phyloP scores from a whole-genome alignment of 2,888 invertebrate species.

The Pemphredon lugubris region DNA sequence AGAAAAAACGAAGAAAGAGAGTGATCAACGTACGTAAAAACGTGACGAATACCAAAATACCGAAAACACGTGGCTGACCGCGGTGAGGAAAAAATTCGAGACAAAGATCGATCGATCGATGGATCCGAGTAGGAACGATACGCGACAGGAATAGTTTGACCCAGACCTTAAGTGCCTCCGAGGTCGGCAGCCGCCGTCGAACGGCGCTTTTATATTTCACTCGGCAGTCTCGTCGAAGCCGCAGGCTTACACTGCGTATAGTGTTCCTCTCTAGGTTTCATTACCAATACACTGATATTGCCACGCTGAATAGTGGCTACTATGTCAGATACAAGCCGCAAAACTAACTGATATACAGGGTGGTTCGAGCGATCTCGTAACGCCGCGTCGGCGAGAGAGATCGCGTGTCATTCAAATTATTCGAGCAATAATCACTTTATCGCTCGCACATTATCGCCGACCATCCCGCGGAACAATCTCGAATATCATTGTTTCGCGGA shows the following conservation, averaged over 20 bases:
- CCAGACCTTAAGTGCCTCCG: constrained; percentile 71
- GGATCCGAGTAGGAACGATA: constrained; percentile 54
- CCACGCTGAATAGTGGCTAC: constrained; percentile 23
- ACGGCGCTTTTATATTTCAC: constrained; percentile 63
- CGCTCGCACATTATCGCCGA: too few relatives aligned
- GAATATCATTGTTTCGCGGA: too few relatives aligned
- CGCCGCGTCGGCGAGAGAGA: not conserved
- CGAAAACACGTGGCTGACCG: too few relatives aligned
- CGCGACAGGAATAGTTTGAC: constrained; percentile 71
- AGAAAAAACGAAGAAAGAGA: too few relatives aligned
- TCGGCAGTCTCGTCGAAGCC: constrained; percentile 51
- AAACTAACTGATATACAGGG: not conserved
- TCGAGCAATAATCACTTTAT: too few relatives aligned
- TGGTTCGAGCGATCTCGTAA: not conserved
- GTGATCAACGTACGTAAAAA: too few relatives aligned
- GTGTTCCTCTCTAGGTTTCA: constrained; percentile 39
- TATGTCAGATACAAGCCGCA: constrained; percentile 38
- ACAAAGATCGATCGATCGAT: constrained; percentile 59
- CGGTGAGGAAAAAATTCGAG: constrained; percentile 36
- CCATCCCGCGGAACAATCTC: too few relatives aligned
- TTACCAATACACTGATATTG: constrained; percentile 24
- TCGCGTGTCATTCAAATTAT: too few relatives aligned
- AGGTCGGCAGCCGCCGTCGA: constrained; percentile 66
- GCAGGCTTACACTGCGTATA: constrained; percentile 40
- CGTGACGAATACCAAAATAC: too few relatives aligned